phyloP scores from a whole-genome alignment of 2,113 vertebrate genomes.

The Rhagologus leucostigma region DNA sequence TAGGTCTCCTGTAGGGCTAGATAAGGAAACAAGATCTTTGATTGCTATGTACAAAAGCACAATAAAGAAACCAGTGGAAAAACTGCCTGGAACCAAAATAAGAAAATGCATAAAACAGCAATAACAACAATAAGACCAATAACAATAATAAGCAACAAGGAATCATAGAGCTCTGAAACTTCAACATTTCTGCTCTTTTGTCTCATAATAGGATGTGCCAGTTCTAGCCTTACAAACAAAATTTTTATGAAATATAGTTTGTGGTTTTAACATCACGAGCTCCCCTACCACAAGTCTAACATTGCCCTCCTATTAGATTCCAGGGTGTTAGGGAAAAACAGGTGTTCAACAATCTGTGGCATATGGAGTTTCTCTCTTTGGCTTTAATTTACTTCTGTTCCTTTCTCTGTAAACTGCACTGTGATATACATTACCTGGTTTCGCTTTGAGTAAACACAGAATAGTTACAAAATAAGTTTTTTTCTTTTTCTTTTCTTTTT shows the following conservation, averaged over 20 bases:
- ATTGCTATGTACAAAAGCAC: not conserved
- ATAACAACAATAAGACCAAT: not conserved
- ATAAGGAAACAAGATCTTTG: conserved; percentile 27
- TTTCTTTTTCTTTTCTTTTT: accelerated
- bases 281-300: not conserved
- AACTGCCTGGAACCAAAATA: not conserved
- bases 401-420: not conserved
- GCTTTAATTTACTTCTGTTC: not conserved
- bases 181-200: not conserved
- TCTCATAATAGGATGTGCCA: not conserved
- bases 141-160: not conserved
- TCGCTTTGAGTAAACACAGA: not conserved
- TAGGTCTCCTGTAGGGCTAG: conserved; percentile 15
- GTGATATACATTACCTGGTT: not conserved
- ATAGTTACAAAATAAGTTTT: not conserved
- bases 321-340: not conserved
- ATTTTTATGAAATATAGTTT: not conserved
- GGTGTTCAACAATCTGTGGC: conserved; percentile 19
- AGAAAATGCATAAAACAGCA: not conserved
- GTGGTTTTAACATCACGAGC: not conserved
- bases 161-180: not conserved
- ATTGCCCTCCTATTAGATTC: not conserved
- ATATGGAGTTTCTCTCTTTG: conserved; percentile 10
- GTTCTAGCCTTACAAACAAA: not conserved
- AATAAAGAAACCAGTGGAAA: not conserved